Evolutionary conservation across 2,888 invertebrate species (phyloP), one percentile per base, ranked within the genome.

Genomic region (Leistus spinibarbis): DNA sequence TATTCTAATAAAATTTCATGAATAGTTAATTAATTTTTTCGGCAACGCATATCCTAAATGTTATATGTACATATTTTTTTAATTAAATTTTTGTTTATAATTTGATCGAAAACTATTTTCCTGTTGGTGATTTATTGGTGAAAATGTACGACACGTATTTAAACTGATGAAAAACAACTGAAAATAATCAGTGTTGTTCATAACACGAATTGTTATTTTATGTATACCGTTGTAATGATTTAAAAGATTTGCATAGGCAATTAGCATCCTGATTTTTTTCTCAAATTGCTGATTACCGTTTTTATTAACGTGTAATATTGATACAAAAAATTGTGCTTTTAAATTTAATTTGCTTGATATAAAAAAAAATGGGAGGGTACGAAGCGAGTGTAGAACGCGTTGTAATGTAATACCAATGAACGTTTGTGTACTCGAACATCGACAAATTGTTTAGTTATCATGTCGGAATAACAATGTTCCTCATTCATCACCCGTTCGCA

Each of bases 101-200:
- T 53, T 66, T 66, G 66, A 53, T 40, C 53, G 17, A 40, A 40
- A 66, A 53, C 66, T 13, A 19, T 27, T 66, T 65, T 65, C n/a
- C 19, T n/a, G 65, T 63, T 71, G 27, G 53, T 71, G 71, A 71
- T 71, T 71, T 23, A 16, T 17, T 57, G 16, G 54, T 54, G 19
- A 16, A n/a, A n/a, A n/a, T n/a, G n/a, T n/a, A n/a, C n/a, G 57
- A 60, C 16, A 13, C n/a, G 53, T 71, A 71, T 63, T 71, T 54
- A 71, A 71, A 64, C 56, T 65, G 71, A 20, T 71, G 71, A 71
- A 71, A 71, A 71, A 54, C 65, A 65, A 71, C 65, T 71, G 71
- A 19, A 64, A 65, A 65, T 63, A 54, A 71, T 65, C 71, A 64
- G 4, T n/a, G 62, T 20, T 56, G 17, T 69, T 27, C 69, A 24